Conservation (phyloP, 2,113 vertebrate genomes). For the Pseudorhombus dupliciocellatus region DNA sequence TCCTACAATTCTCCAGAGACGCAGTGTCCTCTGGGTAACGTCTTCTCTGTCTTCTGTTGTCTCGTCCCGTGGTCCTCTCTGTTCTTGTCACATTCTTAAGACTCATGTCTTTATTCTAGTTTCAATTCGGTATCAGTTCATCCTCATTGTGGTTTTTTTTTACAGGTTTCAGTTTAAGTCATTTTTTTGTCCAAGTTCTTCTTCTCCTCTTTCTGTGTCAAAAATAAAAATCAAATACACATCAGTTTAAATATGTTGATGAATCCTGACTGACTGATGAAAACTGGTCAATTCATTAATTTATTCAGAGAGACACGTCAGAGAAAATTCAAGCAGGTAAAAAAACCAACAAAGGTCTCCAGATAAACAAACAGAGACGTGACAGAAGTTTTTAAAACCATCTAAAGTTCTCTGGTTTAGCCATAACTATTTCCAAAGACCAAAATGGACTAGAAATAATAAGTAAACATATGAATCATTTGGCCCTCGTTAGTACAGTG, state of each 20-base stretch:
- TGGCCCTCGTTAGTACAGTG: too few species aligned
- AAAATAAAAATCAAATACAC: too few species aligned
- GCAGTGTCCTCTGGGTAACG: not conserved
- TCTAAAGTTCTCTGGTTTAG: too few species aligned
- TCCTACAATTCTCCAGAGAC: not conserved
- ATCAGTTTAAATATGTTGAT: too few species aligned
- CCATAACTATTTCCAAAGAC: not conserved
- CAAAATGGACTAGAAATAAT: not conserved
- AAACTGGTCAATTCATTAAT: too few species aligned
- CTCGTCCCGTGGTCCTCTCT: not conserved
- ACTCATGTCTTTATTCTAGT: not conserved
- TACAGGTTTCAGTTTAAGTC: conserved; percentile 14
- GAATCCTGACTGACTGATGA: too few species aligned
- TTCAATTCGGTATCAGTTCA: not conserved
- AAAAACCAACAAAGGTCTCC: too few species aligned
- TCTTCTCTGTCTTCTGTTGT: not conserved
- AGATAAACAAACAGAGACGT: too few species aligned
- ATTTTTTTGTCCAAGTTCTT: conserved; percentile 33
- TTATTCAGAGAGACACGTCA: too few species aligned
- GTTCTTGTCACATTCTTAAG: not conserved
- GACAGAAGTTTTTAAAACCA: too few species aligned
- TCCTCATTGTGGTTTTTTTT: conserved; percentile 13
- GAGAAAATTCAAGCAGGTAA: too few species aligned
- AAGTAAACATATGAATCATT: too few species aligned
- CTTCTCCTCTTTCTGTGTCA: conserved; percentile 13